Evolutionary conservation across 2,797 vertebrate genomes (phyloP).

Genomic region (Oryzias dopingdopingensis): DNA sequence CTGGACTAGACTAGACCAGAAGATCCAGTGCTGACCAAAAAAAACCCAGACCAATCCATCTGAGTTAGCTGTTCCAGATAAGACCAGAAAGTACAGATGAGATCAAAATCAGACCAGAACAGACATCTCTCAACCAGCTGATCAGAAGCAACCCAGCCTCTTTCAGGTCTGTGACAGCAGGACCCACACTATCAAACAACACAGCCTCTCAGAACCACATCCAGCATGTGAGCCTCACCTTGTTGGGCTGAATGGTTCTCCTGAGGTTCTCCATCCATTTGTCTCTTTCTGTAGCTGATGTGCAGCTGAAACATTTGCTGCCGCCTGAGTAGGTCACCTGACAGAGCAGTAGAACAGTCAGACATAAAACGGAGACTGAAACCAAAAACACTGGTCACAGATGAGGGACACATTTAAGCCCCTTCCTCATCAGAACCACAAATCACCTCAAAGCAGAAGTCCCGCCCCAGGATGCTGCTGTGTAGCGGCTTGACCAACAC

Average conservation of each 20-base stretch:
- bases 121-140: background rate
- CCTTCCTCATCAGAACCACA: background rate
- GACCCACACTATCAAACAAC: too few relatives aligned
- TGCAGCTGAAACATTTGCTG: conserved; percentile 95
- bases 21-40: too few relatives aligned
- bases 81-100: background rate
- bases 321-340: conserved; percentile 92
- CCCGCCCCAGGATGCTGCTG: conserved; percentile 93
- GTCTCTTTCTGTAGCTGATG: conserved; percentile 92
- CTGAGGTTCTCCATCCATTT: conserved; percentile 98
- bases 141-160: background rate
- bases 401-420: background rate
- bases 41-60: too few relatives aligned
- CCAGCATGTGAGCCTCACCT: conserved; percentile 68
- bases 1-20: too few relatives aligned
- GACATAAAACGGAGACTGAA: too few relatives aligned
- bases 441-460: conserved; percentile 95
- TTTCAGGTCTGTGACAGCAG: too few relatives aligned
- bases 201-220: background rate
- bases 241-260: conserved; percentile 92
- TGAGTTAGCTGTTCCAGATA: too few relatives aligned
- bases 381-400: background rate
- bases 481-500: conserved; percentile 91
- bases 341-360: background rate
- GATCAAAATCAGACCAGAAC: background rate